Percentiles rank a stretch among this genome's conserved stretches.
Conservation (phyloP, 1,140 invertebrate species). For the Neodiprion fabricii region DNA sequence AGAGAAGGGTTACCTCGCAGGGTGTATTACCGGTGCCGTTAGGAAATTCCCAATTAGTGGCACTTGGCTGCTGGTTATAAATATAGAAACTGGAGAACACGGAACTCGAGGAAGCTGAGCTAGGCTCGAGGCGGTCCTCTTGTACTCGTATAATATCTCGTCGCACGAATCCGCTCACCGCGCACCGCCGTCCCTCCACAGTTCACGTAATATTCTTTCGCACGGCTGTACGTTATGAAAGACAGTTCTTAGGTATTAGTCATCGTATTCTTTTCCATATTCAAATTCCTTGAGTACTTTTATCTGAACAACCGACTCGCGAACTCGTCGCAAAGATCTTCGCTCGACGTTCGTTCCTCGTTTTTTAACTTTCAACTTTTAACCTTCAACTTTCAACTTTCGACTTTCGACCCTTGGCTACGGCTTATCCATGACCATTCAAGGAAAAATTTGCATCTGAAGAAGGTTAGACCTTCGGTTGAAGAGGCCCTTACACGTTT, state of each 20-base stretch:
- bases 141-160: neutral
- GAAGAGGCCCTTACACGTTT: no score
- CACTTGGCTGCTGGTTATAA: neutral
- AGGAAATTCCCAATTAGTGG: conserved; percentile 5
- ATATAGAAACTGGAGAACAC: neutral
- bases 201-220: neutral
- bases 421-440: no score
- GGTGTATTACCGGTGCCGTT: neutral
- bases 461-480: no score
- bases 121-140: neutral
- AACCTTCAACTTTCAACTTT: no score
- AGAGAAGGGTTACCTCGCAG: neutral
- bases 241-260: neutral
- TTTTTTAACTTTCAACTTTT: no score
- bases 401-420: no score
- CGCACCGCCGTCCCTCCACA: no score
- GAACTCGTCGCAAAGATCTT: no score
- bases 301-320: no score
- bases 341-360: no score
- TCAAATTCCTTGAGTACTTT: neutral
- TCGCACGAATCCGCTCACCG: no score
- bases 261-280: neutral
- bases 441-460: no score
- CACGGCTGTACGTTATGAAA: neutral
- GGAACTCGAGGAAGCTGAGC: neutral